Conservation (phyloP, 1,140 invertebrate species). For the Procambarus clarkii region DNA sequence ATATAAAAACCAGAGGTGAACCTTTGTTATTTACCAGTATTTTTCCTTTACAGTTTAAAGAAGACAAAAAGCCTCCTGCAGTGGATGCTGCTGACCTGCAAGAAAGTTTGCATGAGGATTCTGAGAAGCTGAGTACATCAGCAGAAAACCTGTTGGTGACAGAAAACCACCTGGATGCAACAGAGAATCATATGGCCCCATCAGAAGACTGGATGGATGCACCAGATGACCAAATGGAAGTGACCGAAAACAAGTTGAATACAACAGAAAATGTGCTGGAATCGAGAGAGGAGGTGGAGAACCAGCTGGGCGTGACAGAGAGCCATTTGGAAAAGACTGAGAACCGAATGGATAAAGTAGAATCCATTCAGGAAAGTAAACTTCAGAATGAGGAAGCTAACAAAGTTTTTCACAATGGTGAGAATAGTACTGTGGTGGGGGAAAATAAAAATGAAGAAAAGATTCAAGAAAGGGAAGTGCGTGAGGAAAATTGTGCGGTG, state of each 20-base stretch:
- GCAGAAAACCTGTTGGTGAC: constrained; percentile 9
- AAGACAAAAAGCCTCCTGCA: constrained; percentile 38
- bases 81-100: constrained; percentile 48
- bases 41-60: constrained; percentile 21
- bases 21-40: no score
- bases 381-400: neutral
- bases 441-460: neutral
- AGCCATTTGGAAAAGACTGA: neutral
- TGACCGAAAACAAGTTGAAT: neutral
- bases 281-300: neutral
- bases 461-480: neutral
- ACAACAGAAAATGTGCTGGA: neutral
- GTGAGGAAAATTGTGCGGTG: neutral
- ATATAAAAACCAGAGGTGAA: no score
- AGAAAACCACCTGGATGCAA: neutral
- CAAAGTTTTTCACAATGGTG: neutral
- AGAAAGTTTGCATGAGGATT: constrained; percentile 42
- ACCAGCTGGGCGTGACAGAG: neutral
- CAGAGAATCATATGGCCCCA: neutral
- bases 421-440: neutral
- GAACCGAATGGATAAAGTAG: neutral
- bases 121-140: constrained; percentile 17
- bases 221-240: neutral
- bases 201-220: neutral
- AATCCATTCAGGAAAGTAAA: neutral